Conservation (phyloP, 1,140 invertebrate genomes). For the Nomia melanderi region DNA sequence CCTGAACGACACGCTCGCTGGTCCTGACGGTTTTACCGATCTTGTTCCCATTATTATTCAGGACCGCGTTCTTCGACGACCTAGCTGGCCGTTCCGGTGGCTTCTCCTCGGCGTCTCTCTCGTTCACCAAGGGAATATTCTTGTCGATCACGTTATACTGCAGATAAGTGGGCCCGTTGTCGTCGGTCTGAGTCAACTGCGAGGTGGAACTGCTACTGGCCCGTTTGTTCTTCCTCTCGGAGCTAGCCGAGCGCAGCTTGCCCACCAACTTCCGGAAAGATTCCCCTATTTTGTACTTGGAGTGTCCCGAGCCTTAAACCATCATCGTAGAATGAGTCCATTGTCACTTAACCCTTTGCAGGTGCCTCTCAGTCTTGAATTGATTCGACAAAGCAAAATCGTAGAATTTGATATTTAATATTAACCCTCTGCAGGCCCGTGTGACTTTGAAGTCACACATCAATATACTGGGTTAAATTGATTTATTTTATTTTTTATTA, state of each 20-base stretch:
- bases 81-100: conserved; percentile 73
- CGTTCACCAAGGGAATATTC: conserved; percentile 75
- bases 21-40: conserved; percentile 1
- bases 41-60: conserved; percentile 19
- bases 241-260: conserved; percentile 88
- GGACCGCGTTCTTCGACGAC: conserved; percentile 68
- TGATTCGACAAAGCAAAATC: no score
- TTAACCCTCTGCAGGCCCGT: no score
- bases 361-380: no score
- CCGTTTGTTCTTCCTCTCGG: conserved; percentile 85
- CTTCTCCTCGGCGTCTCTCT: conserved; percentile 53
- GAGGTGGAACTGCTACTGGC: conserved; percentile 63
- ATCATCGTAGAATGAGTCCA: not conserved
- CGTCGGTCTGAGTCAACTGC: conserved; percentile 80
- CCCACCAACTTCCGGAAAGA: conserved; percentile 89
- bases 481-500: no score
- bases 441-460: no score
- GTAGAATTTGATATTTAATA: no score
- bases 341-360: no score
- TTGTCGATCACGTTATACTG: conserved; percentile 84
- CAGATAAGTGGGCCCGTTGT: conserved; percentile 82
- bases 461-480: no score
- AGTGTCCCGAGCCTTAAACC: conserved; percentile 79
- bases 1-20: conserved; percentile 32
- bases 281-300: conserved; percentile 78